Evolutionary conservation across 2,113 vertebrate species (phyloP).

Genomic region (Bungarus multicinctus): DNA sequence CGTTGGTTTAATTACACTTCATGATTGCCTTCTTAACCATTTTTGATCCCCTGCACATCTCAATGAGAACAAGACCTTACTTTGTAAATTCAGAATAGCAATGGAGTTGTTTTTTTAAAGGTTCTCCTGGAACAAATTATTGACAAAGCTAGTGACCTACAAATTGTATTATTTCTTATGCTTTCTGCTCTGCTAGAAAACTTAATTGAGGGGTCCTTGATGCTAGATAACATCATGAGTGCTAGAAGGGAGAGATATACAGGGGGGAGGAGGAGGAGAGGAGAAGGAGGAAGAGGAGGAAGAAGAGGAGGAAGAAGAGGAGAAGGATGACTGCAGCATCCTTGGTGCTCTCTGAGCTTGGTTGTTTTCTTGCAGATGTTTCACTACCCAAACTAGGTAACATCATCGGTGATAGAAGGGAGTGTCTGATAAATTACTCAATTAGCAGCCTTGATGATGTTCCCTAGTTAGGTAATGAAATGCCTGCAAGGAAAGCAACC

Average conservation of each 20-base stretch:
- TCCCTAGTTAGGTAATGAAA: not conserved
- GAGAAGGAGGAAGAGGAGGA: no score
- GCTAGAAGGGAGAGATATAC: no score
- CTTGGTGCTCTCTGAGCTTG: no score
- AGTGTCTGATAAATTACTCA: not conserved
- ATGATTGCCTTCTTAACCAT: no score
- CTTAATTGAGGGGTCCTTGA: not conserved
- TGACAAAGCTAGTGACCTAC: not conserved
- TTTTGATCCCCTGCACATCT: no score
- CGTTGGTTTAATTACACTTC: no score
- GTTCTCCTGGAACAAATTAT: not conserved
- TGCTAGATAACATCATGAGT: no score
- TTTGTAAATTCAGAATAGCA: no score
- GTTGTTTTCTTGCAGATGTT: not conserved
- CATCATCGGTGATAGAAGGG: not conserved
- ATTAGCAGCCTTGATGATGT: not conserved
- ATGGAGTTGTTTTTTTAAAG: not conserved
- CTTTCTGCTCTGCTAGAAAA: not conserved
- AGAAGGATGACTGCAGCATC: fast-evolving
- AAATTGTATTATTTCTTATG: not conserved
- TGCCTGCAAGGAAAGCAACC: not conserved
- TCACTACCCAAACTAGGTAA: not conserved
- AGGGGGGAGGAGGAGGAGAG: no score
- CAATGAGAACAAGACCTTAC: no score
- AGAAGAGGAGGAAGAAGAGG: no score